Percentiles rank a stretch among this genome's conserved stretches.
Evolutionary conservation across 1,140 invertebrate genomes (phyloP).

Genomic region (Aphaenogaster rudis): DNA sequence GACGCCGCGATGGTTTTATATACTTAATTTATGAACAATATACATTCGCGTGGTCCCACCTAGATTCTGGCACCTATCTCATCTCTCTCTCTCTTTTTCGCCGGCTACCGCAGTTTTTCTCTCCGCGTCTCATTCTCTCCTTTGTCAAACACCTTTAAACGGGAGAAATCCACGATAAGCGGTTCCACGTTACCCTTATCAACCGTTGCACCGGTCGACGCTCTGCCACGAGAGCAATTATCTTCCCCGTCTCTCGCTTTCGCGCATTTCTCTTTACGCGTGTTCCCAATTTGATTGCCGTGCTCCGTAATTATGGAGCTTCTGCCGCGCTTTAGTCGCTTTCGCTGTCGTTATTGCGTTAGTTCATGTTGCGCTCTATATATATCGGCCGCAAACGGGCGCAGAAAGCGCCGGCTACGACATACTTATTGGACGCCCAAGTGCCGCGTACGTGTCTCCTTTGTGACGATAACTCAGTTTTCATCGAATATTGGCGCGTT

Average conservation of each 20-base stretch:
- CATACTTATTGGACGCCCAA: conserved; percentile 40
- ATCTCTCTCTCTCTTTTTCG: neutral
- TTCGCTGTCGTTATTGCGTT: conserved; percentile 65
- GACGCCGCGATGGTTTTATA: conserved; percentile 82
- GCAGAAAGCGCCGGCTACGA: conserved; percentile 27
- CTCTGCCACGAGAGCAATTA: conserved; percentile 61
- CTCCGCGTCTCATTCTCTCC: neutral
- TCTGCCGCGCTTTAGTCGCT: conserved; percentile 53
- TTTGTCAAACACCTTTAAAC: conserved; percentile 51
- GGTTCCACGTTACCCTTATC: conserved; percentile 66
- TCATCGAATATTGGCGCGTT: conserved; percentile 47
- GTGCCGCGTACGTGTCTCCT: conserved; percentile 10
- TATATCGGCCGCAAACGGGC: conserved; percentile 36
- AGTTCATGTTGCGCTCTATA: conserved; percentile 43
- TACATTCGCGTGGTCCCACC: conserved; percentile 76
- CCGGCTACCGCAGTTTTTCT: conserved; percentile 15
- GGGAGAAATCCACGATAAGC: conserved; percentile 65
- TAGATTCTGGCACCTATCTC: conserved; percentile 80
- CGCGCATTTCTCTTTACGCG: conserved; percentile 64
- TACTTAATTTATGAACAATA: conserved; percentile 85
- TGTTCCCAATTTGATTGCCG: conserved; percentile 66
- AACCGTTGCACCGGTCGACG: conserved; percentile 56
- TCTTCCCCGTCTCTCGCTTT: conserved; percentile 41
- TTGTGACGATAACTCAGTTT: conserved; percentile 56
- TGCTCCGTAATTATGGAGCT: conserved; percentile 52